phyloP scores from a whole-genome alignment of 2,113 vertebrate genomes.

The Phylloscopus trochilus region DNA sequence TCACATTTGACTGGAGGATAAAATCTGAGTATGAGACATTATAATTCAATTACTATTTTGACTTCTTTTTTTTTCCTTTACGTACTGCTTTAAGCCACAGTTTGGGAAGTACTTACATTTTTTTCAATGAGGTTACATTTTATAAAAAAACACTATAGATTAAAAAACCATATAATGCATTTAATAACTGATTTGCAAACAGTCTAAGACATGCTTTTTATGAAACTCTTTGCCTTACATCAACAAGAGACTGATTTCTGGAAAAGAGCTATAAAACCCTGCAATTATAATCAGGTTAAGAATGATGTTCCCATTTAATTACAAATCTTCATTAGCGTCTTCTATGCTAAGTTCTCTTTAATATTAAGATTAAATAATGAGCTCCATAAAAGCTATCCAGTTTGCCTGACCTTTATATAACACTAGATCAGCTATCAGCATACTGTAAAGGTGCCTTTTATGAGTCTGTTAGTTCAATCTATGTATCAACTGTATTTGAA shows the following conservation, averaged over 20 bases:
- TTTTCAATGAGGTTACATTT: background rate
- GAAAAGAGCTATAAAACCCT: constrained; percentile 64
- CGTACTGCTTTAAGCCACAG: background rate
- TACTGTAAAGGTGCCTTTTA: constrained; percentile 34
- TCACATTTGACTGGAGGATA: background rate
- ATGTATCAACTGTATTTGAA: constrained; percentile 39
- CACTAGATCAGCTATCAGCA: constrained; percentile 53
- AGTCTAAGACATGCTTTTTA: constrained; percentile 21
- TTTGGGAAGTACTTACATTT: background rate
- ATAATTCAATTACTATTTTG: background rate
- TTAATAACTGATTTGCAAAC: constrained; percentile 50
- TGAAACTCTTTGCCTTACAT: constrained; percentile 42
- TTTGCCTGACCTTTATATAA: constrained; percentile 66
- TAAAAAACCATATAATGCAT: constrained; percentile 10
- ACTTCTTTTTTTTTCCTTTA: background rate
- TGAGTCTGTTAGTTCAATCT: constrained; percentile 11
- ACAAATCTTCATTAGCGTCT: constrained; percentile 76
- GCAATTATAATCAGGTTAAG: constrained; percentile 78
- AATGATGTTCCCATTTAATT: constrained; percentile 75
- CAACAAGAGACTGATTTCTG: constrained; percentile 59
- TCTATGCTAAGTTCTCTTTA: constrained; percentile 65
- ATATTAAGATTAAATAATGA: constrained; percentile 76
- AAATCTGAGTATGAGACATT: background rate
- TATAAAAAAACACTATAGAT: background rate
- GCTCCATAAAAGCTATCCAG: constrained; percentile 64